phyloP scores from a whole-genome alignment of 1,140 invertebrate species.

The Oncopodura yosiiana region DNA sequence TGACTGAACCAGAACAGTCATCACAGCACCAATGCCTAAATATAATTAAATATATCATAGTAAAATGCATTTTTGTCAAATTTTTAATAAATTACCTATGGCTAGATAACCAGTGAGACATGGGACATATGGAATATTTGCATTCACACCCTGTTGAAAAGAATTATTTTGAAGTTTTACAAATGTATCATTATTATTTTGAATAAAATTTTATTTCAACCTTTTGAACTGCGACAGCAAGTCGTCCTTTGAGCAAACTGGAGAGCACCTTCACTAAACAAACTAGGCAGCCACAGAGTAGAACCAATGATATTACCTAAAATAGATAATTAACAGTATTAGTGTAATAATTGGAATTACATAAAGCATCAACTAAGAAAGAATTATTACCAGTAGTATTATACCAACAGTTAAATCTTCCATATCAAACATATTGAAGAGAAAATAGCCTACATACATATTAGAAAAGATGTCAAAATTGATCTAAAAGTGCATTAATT shows the following conservation, averaged over 20 bases:
- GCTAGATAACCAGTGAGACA: slow-evolving; percentile 49
- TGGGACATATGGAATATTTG: slow-evolving; percentile 44
- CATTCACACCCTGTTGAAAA: slow-evolving; percentile 45
- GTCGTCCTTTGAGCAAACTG: slow-evolving; percentile 40
- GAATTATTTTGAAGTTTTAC: too few relatives aligned
- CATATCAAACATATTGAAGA: slow-evolving; percentile 37
- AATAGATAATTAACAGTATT: too few relatives aligned
- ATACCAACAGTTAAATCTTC: slow-evolving; percentile 33
- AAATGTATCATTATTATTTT: too few relatives aligned
- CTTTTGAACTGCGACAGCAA: slow-evolving; percentile 45
- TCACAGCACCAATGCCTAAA: slow-evolving; percentile 46
- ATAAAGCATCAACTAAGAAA: too few relatives aligned
- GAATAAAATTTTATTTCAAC: too few relatives aligned
- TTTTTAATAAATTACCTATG: too few relatives aligned
- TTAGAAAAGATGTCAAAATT: not conserved
- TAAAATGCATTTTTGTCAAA: too few relatives aligned
- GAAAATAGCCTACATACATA: slow-evolving; percentile 35
- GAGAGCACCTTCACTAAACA: slow-evolving; percentile 38
- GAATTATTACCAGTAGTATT: slow-evolving; percentile 41
- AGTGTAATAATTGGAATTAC: too few relatives aligned
- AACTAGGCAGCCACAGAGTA: slow-evolving; percentile 46
- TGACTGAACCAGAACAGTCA: slow-evolving; percentile 54
- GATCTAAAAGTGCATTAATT: not conserved
- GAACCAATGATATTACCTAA: slow-evolving; percentile 43
- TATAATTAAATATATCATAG: too few relatives aligned